Base-by-base conservation (phyloP, 2,113 vertebrate species). In the Saccopteryx bilineata region DNA sequence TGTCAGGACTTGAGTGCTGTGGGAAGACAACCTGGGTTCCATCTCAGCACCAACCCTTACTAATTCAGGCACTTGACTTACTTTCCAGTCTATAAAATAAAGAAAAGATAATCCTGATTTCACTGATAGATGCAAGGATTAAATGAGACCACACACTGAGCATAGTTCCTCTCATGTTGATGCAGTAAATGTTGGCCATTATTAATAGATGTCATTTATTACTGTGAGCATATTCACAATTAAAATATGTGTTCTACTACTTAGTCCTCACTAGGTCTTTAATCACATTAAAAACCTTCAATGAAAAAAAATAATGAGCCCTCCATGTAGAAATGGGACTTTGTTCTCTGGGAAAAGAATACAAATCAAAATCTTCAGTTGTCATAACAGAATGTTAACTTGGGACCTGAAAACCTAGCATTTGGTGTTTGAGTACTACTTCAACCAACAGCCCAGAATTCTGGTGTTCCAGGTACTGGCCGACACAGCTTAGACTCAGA, bases 21-120 rank as follows among this genome's bases (percentile, higher is more conserved):
- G 79, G 89, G 74, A 93, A 97, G 96, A 94, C 85, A 97, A 96
- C 97, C 95, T 96, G 94, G 90, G 91, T 88, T 76, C 83, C 79
- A 66, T 97, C 85, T 85, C 78, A 56, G 85, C 69, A 76, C 88
- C 94, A 97, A 5, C 68, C 78, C 91, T 90, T 54, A 52, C 95
- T 85, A 88, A 82, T 91, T 95, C 89, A 94, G 90, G 95, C 39
- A 69, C 88, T 87, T 75, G 50, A 52, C 90, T 93, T 81, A 76
- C 84, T 54, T 93, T 90, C 87, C 81, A 94, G 63, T 93, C 63
- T 90, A 79, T 66, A 87, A 94, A 93, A 87, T 82, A 85, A 66
- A 91, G 90, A 95, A 63, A 72, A 68, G 85, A 56, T 91, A 93
- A 91, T 86, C 84, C 72, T 46, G n/a, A 80, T 69, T 96, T 90